Conservation (phyloP, 1,140 invertebrate species). For the Liolophura sinensis region DNA sequence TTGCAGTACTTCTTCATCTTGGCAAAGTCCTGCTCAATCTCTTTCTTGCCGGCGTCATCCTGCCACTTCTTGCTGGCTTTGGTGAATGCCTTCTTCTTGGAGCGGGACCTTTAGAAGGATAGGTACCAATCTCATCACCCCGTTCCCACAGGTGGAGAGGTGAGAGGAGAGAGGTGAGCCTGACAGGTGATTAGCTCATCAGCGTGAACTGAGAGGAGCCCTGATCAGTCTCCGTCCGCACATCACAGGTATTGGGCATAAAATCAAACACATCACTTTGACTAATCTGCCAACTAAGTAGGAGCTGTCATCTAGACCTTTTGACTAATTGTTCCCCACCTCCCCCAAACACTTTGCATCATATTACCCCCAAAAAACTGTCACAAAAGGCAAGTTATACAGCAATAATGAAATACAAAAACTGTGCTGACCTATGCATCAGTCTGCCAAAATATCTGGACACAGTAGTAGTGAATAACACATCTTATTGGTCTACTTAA, state of each 20-base stretch:
- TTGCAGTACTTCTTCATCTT: constrained; percentile 99
- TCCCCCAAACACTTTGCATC: too few species aligned
- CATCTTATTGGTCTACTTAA: too few species aligned
- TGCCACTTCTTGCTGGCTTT: constrained; percentile 99
- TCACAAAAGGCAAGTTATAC: too few species aligned
- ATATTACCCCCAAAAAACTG: too few species aligned
- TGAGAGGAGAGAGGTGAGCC: not conserved
- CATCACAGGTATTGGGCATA: not conserved
- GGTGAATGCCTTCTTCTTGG: constrained; percentile 99
- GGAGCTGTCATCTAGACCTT: too few species aligned
- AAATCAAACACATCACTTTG: not conserved
- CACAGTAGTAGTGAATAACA: too few species aligned
- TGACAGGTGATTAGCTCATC: constrained; percentile 28
- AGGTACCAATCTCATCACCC: constrained; percentile 40
- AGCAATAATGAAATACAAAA: too few species aligned
- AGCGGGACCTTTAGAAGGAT: constrained; percentile 84
- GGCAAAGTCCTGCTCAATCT: constrained; percentile 94
- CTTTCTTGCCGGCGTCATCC: constrained; percentile 93
- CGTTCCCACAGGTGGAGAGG: not conserved
- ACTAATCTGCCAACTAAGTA: too few species aligned
- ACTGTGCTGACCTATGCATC: too few species aligned
- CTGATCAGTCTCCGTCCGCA: not conserved
- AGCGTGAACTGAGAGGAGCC: constrained; percentile 23
- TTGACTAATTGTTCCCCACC: too few species aligned
- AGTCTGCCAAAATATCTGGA: too few species aligned